Evolutionary conservation across 2,113 vertebrate genomes (phyloP).

Genomic region (Chaenocephalus aceratus): DNA sequence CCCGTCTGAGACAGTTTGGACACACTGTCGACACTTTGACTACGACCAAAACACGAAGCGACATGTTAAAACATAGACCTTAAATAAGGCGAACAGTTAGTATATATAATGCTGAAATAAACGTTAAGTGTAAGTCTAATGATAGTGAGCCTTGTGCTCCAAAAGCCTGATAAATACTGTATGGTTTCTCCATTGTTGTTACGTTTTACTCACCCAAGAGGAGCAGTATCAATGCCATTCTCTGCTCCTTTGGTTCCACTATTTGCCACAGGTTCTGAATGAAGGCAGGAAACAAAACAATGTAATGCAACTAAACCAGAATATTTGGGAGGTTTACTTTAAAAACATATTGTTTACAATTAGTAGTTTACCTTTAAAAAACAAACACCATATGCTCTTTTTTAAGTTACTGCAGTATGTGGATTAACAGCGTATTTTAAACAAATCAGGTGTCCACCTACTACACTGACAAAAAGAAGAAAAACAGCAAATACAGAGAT

Average conservation of each 20-base stretch:
- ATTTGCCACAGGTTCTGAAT: slow-evolving; percentile 74
- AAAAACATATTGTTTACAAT: no score
- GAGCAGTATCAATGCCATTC: slow-evolving; percentile 81
- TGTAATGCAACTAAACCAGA: no score
- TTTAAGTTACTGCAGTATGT: no score
- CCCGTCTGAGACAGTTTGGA: slow-evolving; percentile 24
- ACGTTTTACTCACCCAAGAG: slow-evolving; percentile 65
- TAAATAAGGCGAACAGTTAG: not conserved
- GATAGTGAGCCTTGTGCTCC: not conserved
- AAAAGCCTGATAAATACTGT: not conserved
- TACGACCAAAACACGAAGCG: slow-evolving; percentile 43
- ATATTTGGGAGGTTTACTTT: no score
- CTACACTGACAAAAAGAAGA: no score
- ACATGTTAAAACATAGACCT: not conserved
- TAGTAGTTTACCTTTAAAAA: no score
- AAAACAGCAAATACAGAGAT: no score
- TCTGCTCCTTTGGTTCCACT: slow-evolving; percentile 83
- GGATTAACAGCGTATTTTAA: no score
- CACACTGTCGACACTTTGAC: slow-evolving; percentile 64
- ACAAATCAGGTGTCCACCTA: no score
- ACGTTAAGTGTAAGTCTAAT: not conserved
- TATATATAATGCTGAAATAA: no score
- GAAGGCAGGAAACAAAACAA: slow-evolving; percentile 4
- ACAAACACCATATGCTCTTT: no score
- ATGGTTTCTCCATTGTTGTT: not conserved